phyloP scores from a whole-genome alignment of 2,113 vertebrate genomes.

The Copsychus sechellarum region DNA sequence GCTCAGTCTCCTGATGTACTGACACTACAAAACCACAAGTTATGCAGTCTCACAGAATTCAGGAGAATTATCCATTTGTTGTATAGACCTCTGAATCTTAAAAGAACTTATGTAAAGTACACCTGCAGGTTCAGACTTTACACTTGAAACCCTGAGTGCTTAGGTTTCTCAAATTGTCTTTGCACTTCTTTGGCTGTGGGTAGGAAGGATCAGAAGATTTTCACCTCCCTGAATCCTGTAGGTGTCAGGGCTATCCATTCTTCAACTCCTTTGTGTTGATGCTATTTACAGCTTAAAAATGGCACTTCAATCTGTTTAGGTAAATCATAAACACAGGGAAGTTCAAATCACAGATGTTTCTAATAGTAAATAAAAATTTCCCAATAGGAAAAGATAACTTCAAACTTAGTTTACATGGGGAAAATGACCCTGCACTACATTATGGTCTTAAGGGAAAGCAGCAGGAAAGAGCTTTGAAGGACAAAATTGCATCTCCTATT shows the following conservation, averaged over 20 bases:
- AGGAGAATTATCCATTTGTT: not conserved
- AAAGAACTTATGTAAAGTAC: not conserved
- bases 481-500: not conserved
- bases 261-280: not conserved
- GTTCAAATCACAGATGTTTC: not conserved
- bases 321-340: not conserved
- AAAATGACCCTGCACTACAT: not conserved
- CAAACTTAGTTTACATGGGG: not conserved
- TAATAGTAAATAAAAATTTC: not conserved
- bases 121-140: not conserved
- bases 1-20: not conserved
- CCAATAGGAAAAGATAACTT: not conserved
- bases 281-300: not conserved
- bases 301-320: not conserved
- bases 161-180: not conserved
- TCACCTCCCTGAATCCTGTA: not conserved
- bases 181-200: not conserved
- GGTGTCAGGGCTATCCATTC: not conserved
- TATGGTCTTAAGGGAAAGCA: not conserved
- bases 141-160: not conserved
- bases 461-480: not conserved
- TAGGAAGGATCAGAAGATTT: not conserved
- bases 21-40: not conserved
- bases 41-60: not conserved
- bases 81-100: not conserved